Conservation (phyloP, 1,140 invertebrate species). For the Elysia chlorotica region DNA sequence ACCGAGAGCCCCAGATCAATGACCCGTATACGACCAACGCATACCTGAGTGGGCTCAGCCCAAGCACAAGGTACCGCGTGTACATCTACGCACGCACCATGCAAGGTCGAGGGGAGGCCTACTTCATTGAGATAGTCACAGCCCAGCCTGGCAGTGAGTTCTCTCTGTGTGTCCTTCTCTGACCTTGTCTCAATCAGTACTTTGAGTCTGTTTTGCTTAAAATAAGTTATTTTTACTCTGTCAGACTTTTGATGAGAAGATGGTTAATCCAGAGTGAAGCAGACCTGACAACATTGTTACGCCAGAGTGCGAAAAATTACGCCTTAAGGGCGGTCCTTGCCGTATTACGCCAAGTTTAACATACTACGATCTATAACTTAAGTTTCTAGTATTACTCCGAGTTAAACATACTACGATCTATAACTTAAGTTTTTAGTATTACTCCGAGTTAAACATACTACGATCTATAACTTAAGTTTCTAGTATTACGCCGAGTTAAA, state of each 20-base stretch:
- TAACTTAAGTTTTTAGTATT: too few species aligned
- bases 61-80: slow-evolving; percentile 88
- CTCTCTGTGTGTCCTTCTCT: background rate
- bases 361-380: background rate
- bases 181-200: background rate
- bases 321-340: background rate
- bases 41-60: slow-evolving; percentile 82
- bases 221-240: background rate
- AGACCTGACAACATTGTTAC: background rate
- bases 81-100: slow-evolving; percentile 80
- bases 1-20: slow-evolving; percentile 70
- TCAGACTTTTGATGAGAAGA: too few species aligned
- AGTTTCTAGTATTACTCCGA: too few species aligned
- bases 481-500: too few species aligned
- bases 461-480: too few species aligned
- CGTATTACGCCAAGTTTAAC: background rate
- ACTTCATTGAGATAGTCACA: slow-evolving; percentile 53
- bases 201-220: background rate
- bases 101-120: slow-evolving; percentile 76
- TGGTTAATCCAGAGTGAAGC: background rate
- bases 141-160: slow-evolving; percentile 41
- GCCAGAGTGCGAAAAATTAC: background rate
- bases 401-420: too few species aligned
- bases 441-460: too few species aligned
- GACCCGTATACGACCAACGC: slow-evolving; percentile 78